A percentile compares a stretch with the other conserved stretches of the same genome.
phyloP scores from a whole-genome alignment of 1,140 invertebrate genomes.

The Mycetomoellerius zeteki region DNA sequence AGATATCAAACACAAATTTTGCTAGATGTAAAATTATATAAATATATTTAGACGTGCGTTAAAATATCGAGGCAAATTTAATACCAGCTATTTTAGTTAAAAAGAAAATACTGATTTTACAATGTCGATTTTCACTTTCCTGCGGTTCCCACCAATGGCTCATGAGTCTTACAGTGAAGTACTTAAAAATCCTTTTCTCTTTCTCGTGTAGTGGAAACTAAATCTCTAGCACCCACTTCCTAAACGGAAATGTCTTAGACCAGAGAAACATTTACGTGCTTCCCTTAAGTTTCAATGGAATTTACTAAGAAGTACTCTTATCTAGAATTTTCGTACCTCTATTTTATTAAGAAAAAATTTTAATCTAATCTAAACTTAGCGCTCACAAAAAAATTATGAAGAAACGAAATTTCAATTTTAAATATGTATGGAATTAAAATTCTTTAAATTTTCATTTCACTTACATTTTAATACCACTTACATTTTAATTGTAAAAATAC shows the following conservation, averaged over 20 bases:
- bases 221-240: constrained; percentile 65
- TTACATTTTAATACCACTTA: too few relatives aligned
- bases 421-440: neutral
- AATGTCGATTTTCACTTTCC: constrained; percentile 67
- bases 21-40: neutral
- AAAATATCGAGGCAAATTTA: neutral
- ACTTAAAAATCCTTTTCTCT: constrained; percentile 71
- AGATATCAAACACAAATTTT: neutral
- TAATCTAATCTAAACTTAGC: neutral
- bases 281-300: constrained; percentile 47
- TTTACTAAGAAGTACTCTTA: constrained; percentile 51
- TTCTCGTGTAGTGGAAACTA: constrained; percentile 49
- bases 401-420: neutral
- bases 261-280: constrained; percentile 67
- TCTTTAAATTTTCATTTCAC: neutral
- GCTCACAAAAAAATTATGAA: neutral
- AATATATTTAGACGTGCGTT: neutral
- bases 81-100: neutral
- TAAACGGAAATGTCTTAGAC: constrained; percentile 59
- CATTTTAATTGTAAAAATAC: neutral
- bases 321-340: neutral
- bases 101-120: constrained; percentile 58
- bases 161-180: constrained; percentile 25
- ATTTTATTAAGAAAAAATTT: constrained; percentile 32
- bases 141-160: constrained; percentile 36